Percentiles rank a stretch among this genome's conserved stretches.
These are phyloP conservation scores for Bombus haemorrhoidalis DNA, from an alignment of 1,140 invertebrate genomes.

Conservation along the genomic window DNA sequence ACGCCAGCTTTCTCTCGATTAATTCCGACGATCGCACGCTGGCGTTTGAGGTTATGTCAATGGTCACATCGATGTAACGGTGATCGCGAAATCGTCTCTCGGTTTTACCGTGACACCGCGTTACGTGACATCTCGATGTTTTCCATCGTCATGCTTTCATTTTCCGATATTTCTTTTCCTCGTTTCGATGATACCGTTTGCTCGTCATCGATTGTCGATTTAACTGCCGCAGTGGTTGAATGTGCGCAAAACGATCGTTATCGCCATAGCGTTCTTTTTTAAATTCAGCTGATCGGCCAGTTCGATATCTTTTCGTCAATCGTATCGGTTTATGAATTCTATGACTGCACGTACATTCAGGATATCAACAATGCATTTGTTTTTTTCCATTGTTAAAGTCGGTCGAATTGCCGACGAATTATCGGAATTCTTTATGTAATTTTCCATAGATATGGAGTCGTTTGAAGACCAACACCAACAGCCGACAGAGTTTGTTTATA, in stretches of 20 bases:
- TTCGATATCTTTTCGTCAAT: background rate
- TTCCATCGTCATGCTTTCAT: background rate
- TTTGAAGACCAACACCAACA: background rate
- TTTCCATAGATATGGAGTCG: constrained; percentile 7
- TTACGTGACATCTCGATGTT: background rate
- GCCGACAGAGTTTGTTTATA: background rate
- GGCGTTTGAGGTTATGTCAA: constrained; percentile 44
- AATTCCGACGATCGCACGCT: background rate
- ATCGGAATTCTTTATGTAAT: constrained; percentile 14
- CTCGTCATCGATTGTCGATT: constrained; percentile 38
- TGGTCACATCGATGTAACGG: constrained; percentile 11
- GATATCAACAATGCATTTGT: background rate
- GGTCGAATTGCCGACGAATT: background rate
- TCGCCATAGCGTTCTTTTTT: constrained; percentile 15
- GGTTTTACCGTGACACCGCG: background rate
- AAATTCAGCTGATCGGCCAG: background rate
- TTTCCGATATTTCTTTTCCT: background rate
- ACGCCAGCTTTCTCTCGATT: background rate
- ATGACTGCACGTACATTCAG: background rate
- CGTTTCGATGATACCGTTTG: background rate
- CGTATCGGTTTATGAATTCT: background rate
- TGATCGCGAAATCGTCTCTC: background rate
- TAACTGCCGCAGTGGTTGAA: constrained; percentile 41
- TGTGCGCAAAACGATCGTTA: constrained; percentile 58
- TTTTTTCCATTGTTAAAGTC: background rate